Evolutionary conservation across 2,113 vertebrate species (phyloP).

Genomic region (Notarius lentiginosus): DNA sequence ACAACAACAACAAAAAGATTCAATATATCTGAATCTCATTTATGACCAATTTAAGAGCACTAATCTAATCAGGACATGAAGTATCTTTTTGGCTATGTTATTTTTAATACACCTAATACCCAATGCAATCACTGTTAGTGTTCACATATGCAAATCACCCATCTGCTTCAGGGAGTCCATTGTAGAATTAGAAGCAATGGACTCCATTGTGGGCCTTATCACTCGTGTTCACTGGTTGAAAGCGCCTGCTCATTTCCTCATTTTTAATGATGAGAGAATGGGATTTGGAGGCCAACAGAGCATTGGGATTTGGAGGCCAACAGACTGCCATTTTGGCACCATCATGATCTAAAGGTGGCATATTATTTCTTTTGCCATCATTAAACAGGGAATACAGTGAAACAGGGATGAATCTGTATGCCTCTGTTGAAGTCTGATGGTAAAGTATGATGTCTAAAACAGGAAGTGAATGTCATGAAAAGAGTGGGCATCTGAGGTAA

Average conservation of each 20-base stretch:
- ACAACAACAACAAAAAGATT: not conserved
- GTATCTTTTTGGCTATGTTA: constrained; percentile 38
- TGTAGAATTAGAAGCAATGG: constrained; percentile 40
- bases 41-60: constrained; percentile 19
- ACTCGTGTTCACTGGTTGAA: constrained; percentile 38
- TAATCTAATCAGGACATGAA: constrained; percentile 35
- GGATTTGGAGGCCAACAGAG: not conserved
- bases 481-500: not conserved
- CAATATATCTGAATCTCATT: constrained; percentile 13
- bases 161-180: constrained; percentile 49
- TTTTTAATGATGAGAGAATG: constrained; percentile 20
- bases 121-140: constrained; percentile 45
- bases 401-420: not conserved
- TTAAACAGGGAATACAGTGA: not conserved
- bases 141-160: constrained; percentile 51
- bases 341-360: constrained; percentile 6
- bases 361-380: not conserved
- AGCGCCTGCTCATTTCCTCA: constrained; percentile 29
- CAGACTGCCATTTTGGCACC: constrained; percentile 21
- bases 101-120: constrained; percentile 55
- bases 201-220: constrained; percentile 51
- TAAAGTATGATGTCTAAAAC: not conserved
- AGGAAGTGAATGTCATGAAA: not conserved
- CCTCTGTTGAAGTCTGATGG: not conserved
- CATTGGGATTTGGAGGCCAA: not conserved